These are phyloP conservation scores for Coenobita brevimanus DNA, from an alignment of 1,140 invertebrate genomes.

Conservation along the genomic window DNA sequence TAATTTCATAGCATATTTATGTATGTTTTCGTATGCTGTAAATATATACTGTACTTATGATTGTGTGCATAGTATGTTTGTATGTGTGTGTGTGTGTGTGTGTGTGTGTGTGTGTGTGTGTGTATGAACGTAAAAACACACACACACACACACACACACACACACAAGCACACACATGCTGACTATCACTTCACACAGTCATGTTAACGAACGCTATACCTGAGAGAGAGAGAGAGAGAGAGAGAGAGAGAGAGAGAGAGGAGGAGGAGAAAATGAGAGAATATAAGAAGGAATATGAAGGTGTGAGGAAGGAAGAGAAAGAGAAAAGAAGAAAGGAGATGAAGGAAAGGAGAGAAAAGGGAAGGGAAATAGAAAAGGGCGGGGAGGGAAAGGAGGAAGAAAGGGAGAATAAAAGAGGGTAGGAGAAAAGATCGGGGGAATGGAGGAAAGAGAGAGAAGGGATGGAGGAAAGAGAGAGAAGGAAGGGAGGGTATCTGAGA, in stretches of 20 bases:
- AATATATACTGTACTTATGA: slow-evolving; percentile 20
- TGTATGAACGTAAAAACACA: no score
- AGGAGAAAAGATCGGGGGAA: neutral
- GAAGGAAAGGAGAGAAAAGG: slow-evolving; percentile 13
- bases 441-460: no score
- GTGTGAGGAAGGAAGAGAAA: neutral
- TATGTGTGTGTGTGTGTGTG: neutral
- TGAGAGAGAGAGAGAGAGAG: neutral
- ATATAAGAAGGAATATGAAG: no score
- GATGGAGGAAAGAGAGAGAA: no score
- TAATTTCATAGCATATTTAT: no score
- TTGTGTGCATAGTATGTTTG: no score
- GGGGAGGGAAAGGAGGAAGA: neutral
- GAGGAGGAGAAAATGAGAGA: neutral
- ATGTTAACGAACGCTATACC: neutral
- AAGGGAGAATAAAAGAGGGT: slow-evolving; percentile 8
- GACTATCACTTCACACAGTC: neutral
- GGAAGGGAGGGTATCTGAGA: no score
- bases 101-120: neutral
- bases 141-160: no score
- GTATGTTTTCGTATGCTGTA: neutral
- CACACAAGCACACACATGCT: no score
- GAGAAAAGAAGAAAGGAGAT: slow-evolving; percentile 12
- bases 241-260: slow-evolving; percentile 25
- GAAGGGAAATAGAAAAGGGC: slow-evolving; percentile 15